Conservation (phyloP, 2,888 invertebrate genomes). For the Drosophila kanekoi region DNA sequence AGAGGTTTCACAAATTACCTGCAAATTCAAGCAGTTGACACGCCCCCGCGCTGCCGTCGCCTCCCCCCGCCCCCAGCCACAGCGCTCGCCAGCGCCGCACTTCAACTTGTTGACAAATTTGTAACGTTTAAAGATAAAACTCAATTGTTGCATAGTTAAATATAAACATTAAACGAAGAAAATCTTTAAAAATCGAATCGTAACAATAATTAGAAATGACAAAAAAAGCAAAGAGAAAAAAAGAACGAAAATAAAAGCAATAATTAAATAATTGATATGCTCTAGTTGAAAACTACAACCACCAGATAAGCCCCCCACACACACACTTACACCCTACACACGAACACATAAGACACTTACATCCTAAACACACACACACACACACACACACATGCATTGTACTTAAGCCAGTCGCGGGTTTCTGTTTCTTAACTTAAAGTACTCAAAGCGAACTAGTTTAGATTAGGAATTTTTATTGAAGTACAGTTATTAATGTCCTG, state of each 20-base stretch:
- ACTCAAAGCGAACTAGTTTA: constrained; percentile 17
- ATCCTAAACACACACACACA: constrained; percentile 16
- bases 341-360: constrained; percentile 15
- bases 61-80: neutral
- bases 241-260: constrained; percentile 75
- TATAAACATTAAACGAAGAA: constrained; percentile 9
- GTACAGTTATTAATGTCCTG: constrained; percentile 16
- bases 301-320: constrained; percentile 27
- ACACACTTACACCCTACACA: constrained; percentile 13
- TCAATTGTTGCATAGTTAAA: constrained; percentile 78
- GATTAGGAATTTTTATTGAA: constrained; percentile 16
- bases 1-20: constrained; percentile 83
- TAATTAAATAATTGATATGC: constrained; percentile 73
- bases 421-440: constrained; percentile 15
- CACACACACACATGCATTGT: constrained; percentile 20
- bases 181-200: constrained; percentile 73
- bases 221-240: constrained; percentile 7
- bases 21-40: constrained; percentile 58
- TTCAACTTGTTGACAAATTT: constrained; percentile 73
- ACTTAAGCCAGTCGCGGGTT: constrained; percentile 47
- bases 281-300: constrained; percentile 75
- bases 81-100: constrained; percentile 14
- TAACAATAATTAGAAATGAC: constrained; percentile 75
- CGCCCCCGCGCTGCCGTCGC: neutral
- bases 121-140: constrained; percentile 47